Base-by-base conservation (phyloP, 2,888 invertebrate species). In the Tipula vernalis region DNA sequence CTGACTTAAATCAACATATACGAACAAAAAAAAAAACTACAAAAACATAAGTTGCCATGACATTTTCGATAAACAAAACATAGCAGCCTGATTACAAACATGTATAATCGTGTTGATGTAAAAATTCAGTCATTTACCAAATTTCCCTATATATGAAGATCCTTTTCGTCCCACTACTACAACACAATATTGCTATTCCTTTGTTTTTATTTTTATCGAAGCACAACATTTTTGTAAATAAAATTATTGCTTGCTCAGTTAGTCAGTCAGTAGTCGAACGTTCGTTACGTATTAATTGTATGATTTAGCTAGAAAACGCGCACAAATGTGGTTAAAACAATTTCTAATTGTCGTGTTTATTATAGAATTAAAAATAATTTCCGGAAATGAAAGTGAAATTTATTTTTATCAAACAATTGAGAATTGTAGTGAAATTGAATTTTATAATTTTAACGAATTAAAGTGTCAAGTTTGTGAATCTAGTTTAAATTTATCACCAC, bases 361-460 rank as follows among this genome's bases (percentile, higher is more conserved):
- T 28, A 71, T 28, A 28, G 28, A 71, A 85, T 6, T 85, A 85
- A 85, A 42, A 42, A 42, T 85, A 85, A 85, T 18, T 42, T 15
- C 41, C 12, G 42, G 42, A 42, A 42, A 85, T 15, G 85, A 85
- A 42, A 85, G 42, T 85, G 42, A 42, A 85, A 42, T 42, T 85
- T 85, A 42, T 42, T 85, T 85, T 2, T 42, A 85, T 71, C 71
- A 71, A 71, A 71, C 71, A 12, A 86, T 36, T 39, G 86, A 87
- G 18, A 89, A 90, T 87, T 93, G 93, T 89, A 90, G 90, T 57
- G 89, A 88, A 87, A 91, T 91, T 88, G 92, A 93, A 89, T 93
- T 92, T 89, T 93, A 93, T 87, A 92, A 93, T 89, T 88, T 92
- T 71, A 90, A 92, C 88, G 90, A 90, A 41, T 92, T 94, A 87